phyloP scores from a whole-genome alignment of 2,113 vertebrate genomes.

The Nerophis ophidion region DNA sequence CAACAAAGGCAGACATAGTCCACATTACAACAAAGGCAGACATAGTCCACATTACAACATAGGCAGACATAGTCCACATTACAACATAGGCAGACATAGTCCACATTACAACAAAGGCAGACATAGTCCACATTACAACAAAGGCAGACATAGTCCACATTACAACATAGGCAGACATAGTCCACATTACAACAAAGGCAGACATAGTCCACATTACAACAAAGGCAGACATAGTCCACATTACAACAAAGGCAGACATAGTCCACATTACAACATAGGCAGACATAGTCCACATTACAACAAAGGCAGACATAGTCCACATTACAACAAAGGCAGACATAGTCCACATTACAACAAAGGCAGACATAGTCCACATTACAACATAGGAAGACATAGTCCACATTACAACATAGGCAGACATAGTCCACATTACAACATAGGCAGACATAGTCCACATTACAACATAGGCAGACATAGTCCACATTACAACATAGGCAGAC shows the following conservation, averaged over 20 bases:
- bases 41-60: too few species aligned
- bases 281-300: background rate
- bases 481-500: constrained; percentile 7
- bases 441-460: background rate
- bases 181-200: constrained; percentile 21
- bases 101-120: constrained; percentile 10
- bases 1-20: constrained; percentile 6
- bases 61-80: background rate
- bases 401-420: too few species aligned
- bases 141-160: too few species aligned
- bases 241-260: too few species aligned
- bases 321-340: constrained; percentile 8
- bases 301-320: too few species aligned
- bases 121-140: constrained; percentile 2
- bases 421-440: too few species aligned
- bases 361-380: too few species aligned
- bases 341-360: constrained; percentile 11
- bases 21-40: too few species aligned
- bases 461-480: too few species aligned
- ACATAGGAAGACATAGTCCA: constrained; percentile 4
- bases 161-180: constrained; percentile 6
- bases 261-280: constrained; percentile 9
- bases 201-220: too few species aligned
- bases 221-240: constrained; percentile 1
- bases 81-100: too few species aligned